phyloP scores from a whole-genome alignment of 2,797 vertebrate genomes.

The Molossus alvarezi region DNA sequence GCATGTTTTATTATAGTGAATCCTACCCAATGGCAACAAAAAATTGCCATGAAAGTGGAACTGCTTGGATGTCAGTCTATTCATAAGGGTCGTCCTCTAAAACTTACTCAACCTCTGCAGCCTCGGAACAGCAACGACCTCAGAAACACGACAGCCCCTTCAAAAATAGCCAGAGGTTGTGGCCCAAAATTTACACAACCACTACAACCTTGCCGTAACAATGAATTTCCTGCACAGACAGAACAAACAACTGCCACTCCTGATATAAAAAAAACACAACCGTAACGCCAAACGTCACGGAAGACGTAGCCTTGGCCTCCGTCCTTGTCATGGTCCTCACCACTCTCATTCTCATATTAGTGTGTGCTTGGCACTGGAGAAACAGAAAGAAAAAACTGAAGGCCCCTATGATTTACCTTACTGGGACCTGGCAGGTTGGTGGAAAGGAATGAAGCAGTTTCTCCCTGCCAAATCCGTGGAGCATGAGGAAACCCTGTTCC shows the following conservation, averaged over 20 bases:
- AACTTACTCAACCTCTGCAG: constrained; percentile 85
- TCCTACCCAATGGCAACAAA: constrained; percentile 96
- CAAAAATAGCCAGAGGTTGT: constrained; percentile 92
- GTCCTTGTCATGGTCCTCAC: constrained; percentile 96
- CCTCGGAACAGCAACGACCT: constrained; percentile 87
- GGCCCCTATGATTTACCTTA: no score
- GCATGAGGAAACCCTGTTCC: no score
- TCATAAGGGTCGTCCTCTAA: constrained; percentile 90
- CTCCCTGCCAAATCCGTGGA: no score
- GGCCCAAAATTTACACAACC: constrained; percentile 84
- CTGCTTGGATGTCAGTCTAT: constrained; percentile 95
- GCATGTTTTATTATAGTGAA: constrained; percentile 96
- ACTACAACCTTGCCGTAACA: constrained; percentile 88
- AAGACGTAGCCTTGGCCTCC: constrained; percentile 96
- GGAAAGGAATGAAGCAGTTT: no score
- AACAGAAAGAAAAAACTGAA: constrained; percentile 89
- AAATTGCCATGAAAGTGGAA: constrained; percentile 97
- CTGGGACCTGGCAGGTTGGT: no score
- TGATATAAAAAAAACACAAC: constrained; percentile 96
- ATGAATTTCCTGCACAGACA: constrained; percentile 87
- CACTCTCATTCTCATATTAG: constrained; percentile 92
- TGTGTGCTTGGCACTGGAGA: constrained; percentile 96
- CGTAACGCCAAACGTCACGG: constrained; percentile 94
- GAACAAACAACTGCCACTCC: constrained; percentile 93
- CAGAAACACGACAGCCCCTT: constrained; percentile 95